Conservation (phyloP, 1,140 invertebrate genomes). For the Globodera rostochiensis region DNA sequence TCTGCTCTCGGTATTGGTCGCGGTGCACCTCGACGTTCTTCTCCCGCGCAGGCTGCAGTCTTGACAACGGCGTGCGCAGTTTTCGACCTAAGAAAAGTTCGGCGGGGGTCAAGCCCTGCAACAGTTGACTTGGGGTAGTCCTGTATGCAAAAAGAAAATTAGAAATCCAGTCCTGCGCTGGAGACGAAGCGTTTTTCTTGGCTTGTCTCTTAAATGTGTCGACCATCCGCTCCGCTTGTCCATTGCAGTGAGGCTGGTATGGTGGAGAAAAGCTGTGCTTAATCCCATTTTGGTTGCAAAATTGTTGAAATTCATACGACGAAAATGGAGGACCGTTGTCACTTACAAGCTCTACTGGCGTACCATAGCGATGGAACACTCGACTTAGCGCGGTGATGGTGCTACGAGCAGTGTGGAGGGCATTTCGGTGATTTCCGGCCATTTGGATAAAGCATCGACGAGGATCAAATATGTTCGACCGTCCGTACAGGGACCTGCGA, state of each 20-base stretch:
- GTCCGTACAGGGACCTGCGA: constrained; percentile 64
- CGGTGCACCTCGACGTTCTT: not conserved
- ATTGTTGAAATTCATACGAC: constrained; percentile 10
- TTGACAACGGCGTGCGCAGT: constrained; percentile 19
- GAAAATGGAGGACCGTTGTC: not conserved
- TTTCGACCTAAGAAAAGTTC: constrained; percentile 30
- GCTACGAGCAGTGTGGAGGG: not conserved
- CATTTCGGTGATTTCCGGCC: constrained; percentile 67
- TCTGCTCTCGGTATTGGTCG: not conserved
- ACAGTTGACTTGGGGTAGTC: constrained; percentile 13
- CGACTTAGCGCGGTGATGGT: constrained; percentile 12
- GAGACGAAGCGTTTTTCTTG: not conserved
- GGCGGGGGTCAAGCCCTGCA: constrained; percentile 13
- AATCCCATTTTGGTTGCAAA: constrained; percentile 25
- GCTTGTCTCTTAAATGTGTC: constrained; percentile 21
- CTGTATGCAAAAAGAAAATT: constrained; percentile 24
- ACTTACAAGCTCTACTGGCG: not conserved
- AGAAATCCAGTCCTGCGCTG: not conserved
- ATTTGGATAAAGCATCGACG: constrained; percentile 68
- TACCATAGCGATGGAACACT: not conserved
- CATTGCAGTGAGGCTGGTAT: not conserved
- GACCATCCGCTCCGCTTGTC: constrained; percentile 11
- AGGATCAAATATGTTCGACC: constrained; percentile 65
- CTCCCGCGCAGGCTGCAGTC: not conserved
- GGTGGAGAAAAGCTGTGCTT: constrained; percentile 5